Base-by-base conservation (phyloP, 1,140 invertebrate genomes). In the Macrobrachium rosenbergii region DNA sequence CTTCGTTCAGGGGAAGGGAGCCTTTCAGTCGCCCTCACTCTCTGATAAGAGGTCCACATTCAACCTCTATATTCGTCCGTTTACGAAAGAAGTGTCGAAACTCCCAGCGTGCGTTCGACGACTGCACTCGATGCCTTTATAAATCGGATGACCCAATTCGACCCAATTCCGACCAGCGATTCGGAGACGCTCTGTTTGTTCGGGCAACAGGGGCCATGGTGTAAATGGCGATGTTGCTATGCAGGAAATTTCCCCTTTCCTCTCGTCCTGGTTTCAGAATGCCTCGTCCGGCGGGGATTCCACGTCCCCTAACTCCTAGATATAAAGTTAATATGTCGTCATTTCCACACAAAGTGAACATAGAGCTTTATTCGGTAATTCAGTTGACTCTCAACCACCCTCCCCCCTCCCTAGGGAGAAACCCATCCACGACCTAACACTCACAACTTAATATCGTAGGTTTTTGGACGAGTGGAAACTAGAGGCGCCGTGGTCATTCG, bases 201-300 rank as follows among this genome's bases (percentile, higher is more conserved):
- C 82, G 37, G 82, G 23, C 82, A 83, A 52, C 63, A 72, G 82
- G 28, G 82, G 75, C 82, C 75, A 72, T 75, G 69, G 82, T 83
- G 69, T 23, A 83, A 83, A 83, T 83, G 82, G 75, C 28, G 82
- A 83, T 83, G 82, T 75, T 83, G 69, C 69, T 62, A 45, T 75
- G 52, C 52, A 17, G 73, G 82, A 83, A 83, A 83, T 43, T 73
- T 37, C 59, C 69, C 81, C 16, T 59, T 60, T 37, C 52, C 12
- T n/a, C 75, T 75, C 82, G 69, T 37, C 12, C 82, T 7, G 52
- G 59, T 75, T 28, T 72, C 69, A 23, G 19, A 75, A 19, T 8
- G 52, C 59, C 75, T 75, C 82, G 62, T 21, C 16, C 64, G n/a
- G 1, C 28, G 28, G 28, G 28, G 72, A 19, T 17, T 23, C 21